Conservation (phyloP, 2,113 vertebrate species). For the Ictalurus punctatus region DNA sequence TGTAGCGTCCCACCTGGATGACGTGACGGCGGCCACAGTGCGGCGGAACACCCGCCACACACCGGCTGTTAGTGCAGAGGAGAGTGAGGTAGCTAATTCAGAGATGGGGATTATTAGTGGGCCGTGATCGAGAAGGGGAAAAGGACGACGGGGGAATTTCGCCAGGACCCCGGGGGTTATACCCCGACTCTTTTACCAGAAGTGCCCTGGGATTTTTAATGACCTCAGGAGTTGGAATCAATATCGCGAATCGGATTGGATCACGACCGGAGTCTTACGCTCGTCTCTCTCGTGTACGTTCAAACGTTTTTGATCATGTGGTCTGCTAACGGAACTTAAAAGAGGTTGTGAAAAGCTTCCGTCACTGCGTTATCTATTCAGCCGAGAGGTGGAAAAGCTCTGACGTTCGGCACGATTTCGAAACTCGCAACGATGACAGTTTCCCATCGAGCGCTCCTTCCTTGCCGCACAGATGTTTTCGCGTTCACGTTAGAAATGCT, state of each 20-base stretch:
- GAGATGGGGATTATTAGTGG: too few species aligned
- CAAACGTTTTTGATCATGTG: background rate
- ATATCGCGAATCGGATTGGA: background rate
- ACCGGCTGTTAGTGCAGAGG: too few species aligned
- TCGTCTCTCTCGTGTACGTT: background rate
- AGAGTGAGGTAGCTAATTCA: too few species aligned
- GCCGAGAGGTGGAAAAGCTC: background rate
- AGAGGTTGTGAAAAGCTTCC: too few species aligned
- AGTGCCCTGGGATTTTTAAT: too few species aligned
- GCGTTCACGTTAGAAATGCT: background rate
- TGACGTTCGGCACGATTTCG: background rate
- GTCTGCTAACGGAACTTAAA: background rate
- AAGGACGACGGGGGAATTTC: too few species aligned
- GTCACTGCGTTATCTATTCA: background rate
- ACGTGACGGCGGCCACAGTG: too few species aligned
- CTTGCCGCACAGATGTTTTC: background rate
- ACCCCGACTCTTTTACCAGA: too few species aligned
- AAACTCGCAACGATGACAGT: background rate
- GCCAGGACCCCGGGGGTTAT: too few species aligned
- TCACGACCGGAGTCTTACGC: background rate
- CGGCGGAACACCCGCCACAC: too few species aligned
- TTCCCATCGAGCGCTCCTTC: background rate
- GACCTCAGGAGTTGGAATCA: background rate
- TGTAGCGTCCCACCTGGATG: too few species aligned
- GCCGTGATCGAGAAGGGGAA: too few species aligned